Percentiles rank a stretch among this genome's conserved stretches.
Conservation (phyloP, 2,113 vertebrate genomes). For the Hydrolagus affinis region DNA sequence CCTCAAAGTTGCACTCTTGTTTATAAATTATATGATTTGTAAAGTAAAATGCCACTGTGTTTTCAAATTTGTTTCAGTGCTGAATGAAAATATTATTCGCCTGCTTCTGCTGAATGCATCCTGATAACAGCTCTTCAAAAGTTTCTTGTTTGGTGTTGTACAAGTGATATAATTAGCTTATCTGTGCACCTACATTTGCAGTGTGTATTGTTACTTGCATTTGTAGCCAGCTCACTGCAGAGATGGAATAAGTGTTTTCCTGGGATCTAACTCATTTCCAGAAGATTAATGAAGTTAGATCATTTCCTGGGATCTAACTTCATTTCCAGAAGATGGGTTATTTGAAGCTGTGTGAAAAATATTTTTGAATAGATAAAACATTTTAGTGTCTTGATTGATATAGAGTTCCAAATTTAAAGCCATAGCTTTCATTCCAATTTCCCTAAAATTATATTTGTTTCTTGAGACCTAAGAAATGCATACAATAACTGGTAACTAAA, state of each 20-base stretch:
- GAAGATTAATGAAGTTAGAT: too few species aligned
- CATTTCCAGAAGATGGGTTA: not conserved
- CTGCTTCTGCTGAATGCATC: conserved; percentile 17
- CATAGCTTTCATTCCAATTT: not conserved
- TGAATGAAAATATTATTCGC: not conserved
- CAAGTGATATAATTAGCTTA: not conserved
- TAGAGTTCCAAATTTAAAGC: not conserved
- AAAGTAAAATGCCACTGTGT: not conserved
- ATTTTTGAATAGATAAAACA: not conserved
- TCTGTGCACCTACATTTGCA: not conserved
- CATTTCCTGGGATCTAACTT: conserved; percentile 11
- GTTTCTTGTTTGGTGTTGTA: conserved; percentile 26
- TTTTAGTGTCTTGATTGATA: too few species aligned
- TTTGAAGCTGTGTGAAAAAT: not conserved
- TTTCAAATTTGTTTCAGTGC: not conserved
- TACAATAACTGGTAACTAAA: too few species aligned
- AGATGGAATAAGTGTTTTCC: conserved; percentile 13
- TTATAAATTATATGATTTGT: not conserved
- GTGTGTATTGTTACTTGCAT: not conserved
- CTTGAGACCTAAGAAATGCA: too few species aligned
- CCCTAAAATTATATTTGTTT: not conserved
- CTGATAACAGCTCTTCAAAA: conserved; percentile 1
- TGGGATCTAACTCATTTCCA: conserved; percentile 6
- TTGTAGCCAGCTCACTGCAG: not conserved
- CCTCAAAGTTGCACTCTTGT: not conserved